Evolutionary conservation across 1,140 invertebrate genomes (phyloP).

Genomic region (Chionoecetes opilio): DNA sequence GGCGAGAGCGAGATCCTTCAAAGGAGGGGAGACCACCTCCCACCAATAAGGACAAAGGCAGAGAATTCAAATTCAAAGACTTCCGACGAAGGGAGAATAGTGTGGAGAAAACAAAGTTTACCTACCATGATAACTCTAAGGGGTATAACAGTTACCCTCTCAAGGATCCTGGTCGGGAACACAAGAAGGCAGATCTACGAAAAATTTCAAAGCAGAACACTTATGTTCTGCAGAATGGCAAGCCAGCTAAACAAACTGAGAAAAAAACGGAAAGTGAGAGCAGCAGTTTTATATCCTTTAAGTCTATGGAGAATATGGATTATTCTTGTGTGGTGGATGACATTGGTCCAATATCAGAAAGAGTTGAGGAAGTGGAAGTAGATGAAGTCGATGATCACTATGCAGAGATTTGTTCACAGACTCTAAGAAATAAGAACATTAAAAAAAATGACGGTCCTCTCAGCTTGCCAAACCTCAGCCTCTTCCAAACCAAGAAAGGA

Average conservation of each 20-base stretch:
- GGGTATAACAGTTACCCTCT: slow-evolving; percentile 67
- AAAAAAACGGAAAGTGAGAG: slow-evolving; percentile 67
- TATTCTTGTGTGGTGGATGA: slow-evolving; percentile 71
- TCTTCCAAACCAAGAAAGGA: slow-evolving; percentile 16
- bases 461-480: slow-evolving; percentile 66
- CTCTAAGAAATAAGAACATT: not conserved
- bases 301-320: slow-evolving; percentile 70
- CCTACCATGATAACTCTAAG: slow-evolving; percentile 69
- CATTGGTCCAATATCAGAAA: slow-evolving; percentile 70
- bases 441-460: slow-evolving; percentile 35
- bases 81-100: slow-evolving; percentile 64
- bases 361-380: slow-evolving; percentile 53
- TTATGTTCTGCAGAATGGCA: slow-evolving; percentile 73
- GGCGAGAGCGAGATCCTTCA: slow-evolving; percentile 66
- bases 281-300: slow-evolving; percentile 50
- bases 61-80: slow-evolving; percentile 67
- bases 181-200: slow-evolving; percentile 66
- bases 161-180: slow-evolving; percentile 52
- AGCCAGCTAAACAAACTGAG: slow-evolving; percentile 64
- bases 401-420: slow-evolving; percentile 67
- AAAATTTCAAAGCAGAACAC: slow-evolving; percentile 76
- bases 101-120: slow-evolving; percentile 74
- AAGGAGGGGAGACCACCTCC: slow-evolving; percentile 60
- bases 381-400: slow-evolving; percentile 59
- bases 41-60: slow-evolving; percentile 68